Percentiles rank a stretch among this genome's conserved stretches.
Evolutionary conservation across 2,888 invertebrate species (phyloP).

Genomic region (Adela reaumurella): DNA sequence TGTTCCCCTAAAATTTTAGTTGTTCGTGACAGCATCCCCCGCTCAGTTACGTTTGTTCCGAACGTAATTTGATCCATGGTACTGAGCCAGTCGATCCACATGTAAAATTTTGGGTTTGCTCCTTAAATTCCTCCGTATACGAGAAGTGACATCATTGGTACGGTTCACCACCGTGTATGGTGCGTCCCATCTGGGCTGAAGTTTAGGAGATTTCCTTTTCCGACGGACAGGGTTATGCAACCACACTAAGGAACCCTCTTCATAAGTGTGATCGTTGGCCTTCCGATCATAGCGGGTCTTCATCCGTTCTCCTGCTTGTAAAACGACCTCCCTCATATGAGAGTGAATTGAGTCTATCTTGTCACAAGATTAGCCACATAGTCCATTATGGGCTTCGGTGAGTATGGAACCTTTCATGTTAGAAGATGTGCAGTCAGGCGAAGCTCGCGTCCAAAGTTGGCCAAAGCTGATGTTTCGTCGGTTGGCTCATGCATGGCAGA

Average conservation of each 20-base stretch:
- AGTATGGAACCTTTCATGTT: not conserved
- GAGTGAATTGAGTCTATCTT: not conserved
- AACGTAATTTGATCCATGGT: too few species aligned
- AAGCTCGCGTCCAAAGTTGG: constrained; percentile 13
- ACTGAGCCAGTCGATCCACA: too few species aligned
- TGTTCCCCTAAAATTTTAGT: too few species aligned
- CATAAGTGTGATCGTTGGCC: not conserved
- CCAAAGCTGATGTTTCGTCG: constrained; percentile 9
- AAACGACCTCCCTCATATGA: too few species aligned
- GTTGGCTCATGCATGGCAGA: constrained; percentile 10
- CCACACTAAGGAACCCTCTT: not conserved
- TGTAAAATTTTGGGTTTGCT: too few species aligned
- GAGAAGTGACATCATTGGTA: not conserved
- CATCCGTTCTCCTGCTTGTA: too few species aligned
- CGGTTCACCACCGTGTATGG: not conserved
- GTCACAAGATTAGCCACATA: not conserved
- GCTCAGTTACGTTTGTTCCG: too few species aligned
- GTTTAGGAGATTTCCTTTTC: not conserved
- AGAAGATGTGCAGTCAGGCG: constrained; percentile 11
- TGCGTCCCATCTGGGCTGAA: not conserved
- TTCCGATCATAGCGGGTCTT: not conserved
- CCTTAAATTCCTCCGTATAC: not conserved
- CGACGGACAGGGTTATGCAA: not conserved
- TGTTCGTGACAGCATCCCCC: too few species aligned
- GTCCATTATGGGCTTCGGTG: not conserved